Base-by-base conservation (phyloP, 2,797 vertebrate genomes). In the Xenops minutus region DNA sequence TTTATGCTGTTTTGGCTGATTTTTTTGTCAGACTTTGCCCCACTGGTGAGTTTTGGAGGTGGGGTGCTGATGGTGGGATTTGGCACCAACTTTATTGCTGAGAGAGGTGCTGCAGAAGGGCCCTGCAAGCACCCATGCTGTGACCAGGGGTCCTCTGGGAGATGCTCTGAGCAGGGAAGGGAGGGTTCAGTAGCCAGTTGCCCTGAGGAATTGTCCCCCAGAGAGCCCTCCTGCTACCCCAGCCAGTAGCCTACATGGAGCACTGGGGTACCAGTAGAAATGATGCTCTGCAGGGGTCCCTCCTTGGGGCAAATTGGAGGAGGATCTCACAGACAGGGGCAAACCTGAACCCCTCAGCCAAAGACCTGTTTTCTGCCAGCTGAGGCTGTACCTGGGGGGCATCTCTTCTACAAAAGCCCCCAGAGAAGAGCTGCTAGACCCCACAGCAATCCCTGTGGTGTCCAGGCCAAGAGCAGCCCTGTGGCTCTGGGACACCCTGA, bases 381-480 rank as follows among this genome's bases (percentile, higher is more conserved):
- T 68, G 54, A 55, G 69, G 56, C 72, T 86, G 39, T 80, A 51
- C 17, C 29, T 63, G 32, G 19, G n/a, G 10, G 7, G 10, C 46
- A 39, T 30, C 10, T 17, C 30, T 32, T 27, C 21, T 11, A 52
- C 85, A 13, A 73, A 59, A 78, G 32, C 4, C 36, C 23, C 30
- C 9, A 21, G 48, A 36, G 49, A 54, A 61, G 34, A 85, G 39
- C 26, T 61, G 39, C 54, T 49, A 48, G 32, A 51, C 6, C 54
- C 17, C 54, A 26, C 1, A 3, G 74, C 13, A 54, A 37, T 30
- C 27, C 22, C 39, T 22, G 2, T 0, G 0, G 59, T 6, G 29
- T 49, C 34, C 5, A 20, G 55, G n/a, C 52, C 30, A 5, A 21
- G 46, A 83, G 44, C 61, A 52, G 44, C 0, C 1, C 68, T 24